Evolutionary conservation across 2,113 vertebrate species (phyloP), one percentile per base, ranked within the genome.

Genomic region (Tretioscincus oriximinensis): DNA sequence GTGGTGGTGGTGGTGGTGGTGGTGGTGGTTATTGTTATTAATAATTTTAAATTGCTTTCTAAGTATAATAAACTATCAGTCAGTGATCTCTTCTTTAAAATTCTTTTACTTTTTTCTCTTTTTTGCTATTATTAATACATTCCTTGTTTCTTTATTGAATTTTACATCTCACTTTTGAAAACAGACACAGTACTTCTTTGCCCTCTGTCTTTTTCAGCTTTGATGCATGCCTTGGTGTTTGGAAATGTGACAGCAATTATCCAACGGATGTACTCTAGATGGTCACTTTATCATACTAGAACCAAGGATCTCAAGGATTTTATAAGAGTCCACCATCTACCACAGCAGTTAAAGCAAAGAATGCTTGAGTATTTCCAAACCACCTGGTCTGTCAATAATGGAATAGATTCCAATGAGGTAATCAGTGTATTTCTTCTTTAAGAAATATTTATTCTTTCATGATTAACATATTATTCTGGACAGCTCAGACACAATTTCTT

Each of bases 331-430:
- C 98, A 99, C 90, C 98, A 97, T 83, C 94, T 99, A 80, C 98
- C 98, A n/a, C 97, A 98, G 89, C 97, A 95, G 89, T 95, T 99
- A 70, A 99, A 99, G 91, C 98, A 99, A 92, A 96, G 98, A 88
- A 99, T 99, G 98, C 92, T 99, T 65, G 98, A 99, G 87, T 99
- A 99, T 94, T 99, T 99, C 92, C 98, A 99, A 92, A 99, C 98
- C 65, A 99, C 98, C 0, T 99, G 98, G 98, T 99, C 98, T 29
- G 98, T 99, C 94, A 99, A 99, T 95, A 99, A 99, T 20, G 98
- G 98, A 90, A 99, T 99, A 80, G 98, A 99, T 94, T 97, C 97
- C 78, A 98, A 99, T 18, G 98, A 99, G 98, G 98, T 99, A 96
- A 88, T 22, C 20, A 81, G 54, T n/a, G 0, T 0, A 63, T 31